Evolutionary conservation across 2,888 invertebrate genomes (phyloP), one percentile per base, ranked within the genome.

Genomic region (Taphrorychus bicolor): DNA sequence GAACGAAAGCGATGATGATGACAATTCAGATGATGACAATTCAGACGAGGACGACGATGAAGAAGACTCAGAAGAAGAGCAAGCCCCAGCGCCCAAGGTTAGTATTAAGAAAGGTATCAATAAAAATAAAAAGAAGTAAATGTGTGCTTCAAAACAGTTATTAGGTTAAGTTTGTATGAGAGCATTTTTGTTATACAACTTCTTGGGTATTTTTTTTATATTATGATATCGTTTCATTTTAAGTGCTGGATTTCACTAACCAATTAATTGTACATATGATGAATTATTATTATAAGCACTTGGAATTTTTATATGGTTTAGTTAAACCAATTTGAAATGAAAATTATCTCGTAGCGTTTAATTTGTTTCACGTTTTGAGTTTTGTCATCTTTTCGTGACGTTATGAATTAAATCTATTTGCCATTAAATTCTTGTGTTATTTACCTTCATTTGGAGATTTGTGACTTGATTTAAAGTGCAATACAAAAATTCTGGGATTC

Each of bases 91-190:
- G 22, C 58, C 62, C 23, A 67, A 73, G 73, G 73, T 73, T 63
- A 73, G 73, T 73, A 71, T 40, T 53, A 63, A 68, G 61, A 70
- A 70, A 66, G 60, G 61, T 40, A 59, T n/a, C n/a, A n/a, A n/a
- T n/a, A n/a, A n/a, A n/a, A n/a, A 49, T 60, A 70, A 73, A 69
- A 73, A 71, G 69, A 74, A 74, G 56, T 74, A 71, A n/a, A n/a
- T n/a, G n/a, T n/a, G n/a, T n/a, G n/a, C n/a, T n/a, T n/a, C n/a
- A n/a, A n/a, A n/a, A n/a, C n/a, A 48, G 59, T 19, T 32, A 32
- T 2, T 45, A 45, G 14, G 45, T 45, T 45, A 45, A 45, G 45
- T 59, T 63, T 48, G 40, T 42, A 23, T 23, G 52, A 54, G 41
- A 58, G 19, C 32, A 45, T 14, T 7, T 45, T 45, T 45, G 45